Evolutionary conservation across 1,140 invertebrate genomes (phyloP).

Genomic region (Achatina immaculata): DNA sequence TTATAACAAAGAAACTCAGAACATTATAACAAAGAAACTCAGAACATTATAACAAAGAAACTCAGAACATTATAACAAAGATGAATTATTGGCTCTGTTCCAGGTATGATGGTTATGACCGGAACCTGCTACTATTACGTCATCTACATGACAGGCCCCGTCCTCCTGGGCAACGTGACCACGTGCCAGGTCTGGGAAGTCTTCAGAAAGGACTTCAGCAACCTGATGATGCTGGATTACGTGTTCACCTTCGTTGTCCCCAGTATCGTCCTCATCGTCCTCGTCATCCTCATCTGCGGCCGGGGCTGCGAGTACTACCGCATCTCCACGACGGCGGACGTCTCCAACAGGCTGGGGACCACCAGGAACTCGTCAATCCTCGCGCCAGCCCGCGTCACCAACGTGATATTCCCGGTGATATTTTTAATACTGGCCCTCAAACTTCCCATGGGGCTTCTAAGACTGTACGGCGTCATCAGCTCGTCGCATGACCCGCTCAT

Average conservation of each 20-base stretch:
- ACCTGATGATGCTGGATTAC: slow-evolving; percentile 44
- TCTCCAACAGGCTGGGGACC: not conserved
- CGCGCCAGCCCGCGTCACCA: not conserved
- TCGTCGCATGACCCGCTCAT: not conserved
- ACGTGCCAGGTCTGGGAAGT: slow-evolving; percentile 37
- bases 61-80: too few relatives aligned
- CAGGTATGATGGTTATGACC: slow-evolving; percentile 45
- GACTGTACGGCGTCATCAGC: not conserved
- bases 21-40: too few relatives aligned
- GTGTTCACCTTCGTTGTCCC: slow-evolving; percentile 50
- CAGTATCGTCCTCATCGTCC: slow-evolving; percentile 39
- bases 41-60: too few relatives aligned
- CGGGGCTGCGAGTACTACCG: slow-evolving; percentile 44
- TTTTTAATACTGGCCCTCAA: slow-evolving; percentile 25
- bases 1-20: too few relatives aligned
- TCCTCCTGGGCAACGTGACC: not conserved
- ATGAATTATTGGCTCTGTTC: too few relatives aligned
- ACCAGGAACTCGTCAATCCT: not conserved
- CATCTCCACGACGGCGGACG: slow-evolving; percentile 36
- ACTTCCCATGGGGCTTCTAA: not conserved
- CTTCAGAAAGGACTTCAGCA: slow-evolving; percentile 38
- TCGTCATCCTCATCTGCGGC: slow-evolving; percentile 44
- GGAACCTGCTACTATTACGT: slow-evolving; percentile 52
- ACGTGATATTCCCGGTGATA: slow-evolving; percentile 20
- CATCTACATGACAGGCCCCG: slow-evolving; percentile 50